A percentile compares a stretch with the other conserved stretches of the same genome.
phyloP scores from a whole-genome alignment of 1,140 invertebrate genomes.

The Drosophila nigromelanica region DNA sequence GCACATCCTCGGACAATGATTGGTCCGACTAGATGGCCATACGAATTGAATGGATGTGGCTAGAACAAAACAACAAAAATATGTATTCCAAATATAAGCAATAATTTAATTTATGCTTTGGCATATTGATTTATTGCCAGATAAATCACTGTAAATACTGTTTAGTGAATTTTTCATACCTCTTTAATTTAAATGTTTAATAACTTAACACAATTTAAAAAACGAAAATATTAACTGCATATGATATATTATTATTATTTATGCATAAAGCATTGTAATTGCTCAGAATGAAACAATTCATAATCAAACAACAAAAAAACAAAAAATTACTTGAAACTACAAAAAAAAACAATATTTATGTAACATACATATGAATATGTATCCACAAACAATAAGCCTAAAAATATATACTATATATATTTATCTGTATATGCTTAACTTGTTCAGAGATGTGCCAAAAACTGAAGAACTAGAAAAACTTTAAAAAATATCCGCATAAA shows the following conservation, averaged over 20 bases:
- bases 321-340: slow-evolving; percentile 20
- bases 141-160: slow-evolving; percentile 72
- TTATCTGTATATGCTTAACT: slow-evolving; percentile 35
- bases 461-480: slow-evolving; percentile 12
- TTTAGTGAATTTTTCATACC: slow-evolving; percentile 78
- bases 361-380: slow-evolving; percentile 37
- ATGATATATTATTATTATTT: slow-evolving; percentile 27
- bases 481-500: slow-evolving; percentile 13
- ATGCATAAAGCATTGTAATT: slow-evolving; percentile 15
- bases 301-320: slow-evolving; percentile 25
- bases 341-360: slow-evolving; percentile 19
- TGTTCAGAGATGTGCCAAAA: slow-evolving; percentile 61
- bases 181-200: slow-evolving; percentile 68
- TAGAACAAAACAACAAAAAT: not conserved
- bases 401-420: slow-evolving; percentile 23
- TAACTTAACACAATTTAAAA: slow-evolving; percentile 32
- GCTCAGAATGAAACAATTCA: slow-evolving; percentile 56
- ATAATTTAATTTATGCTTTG: slow-evolving; percentile 75
- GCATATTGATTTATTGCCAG: slow-evolving; percentile 72
- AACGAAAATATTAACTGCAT: slow-evolving; percentile 12
- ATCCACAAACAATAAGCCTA: slow-evolving; percentile 40
- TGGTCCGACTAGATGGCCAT: slow-evolving; percentile 71
- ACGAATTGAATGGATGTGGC: slow-evolving; percentile 27
- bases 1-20: slow-evolving; percentile 72
- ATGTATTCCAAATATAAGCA: slow-evolving; percentile 74